Conservation (phyloP, 2,888 invertebrate species). For the Theretra japonica region DNA sequence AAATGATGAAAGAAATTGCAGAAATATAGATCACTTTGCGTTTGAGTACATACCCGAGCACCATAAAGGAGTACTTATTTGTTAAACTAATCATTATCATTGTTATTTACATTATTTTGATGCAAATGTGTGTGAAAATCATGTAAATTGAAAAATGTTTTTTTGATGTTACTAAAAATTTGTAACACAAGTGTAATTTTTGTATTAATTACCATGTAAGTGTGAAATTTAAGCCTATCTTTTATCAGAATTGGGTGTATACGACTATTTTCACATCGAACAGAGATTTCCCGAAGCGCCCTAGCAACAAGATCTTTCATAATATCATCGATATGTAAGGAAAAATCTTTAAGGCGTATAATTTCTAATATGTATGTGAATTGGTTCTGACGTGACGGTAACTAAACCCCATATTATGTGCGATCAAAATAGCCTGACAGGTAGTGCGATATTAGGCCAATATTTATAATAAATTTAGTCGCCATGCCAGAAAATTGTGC, state of each 20-base stretch:
- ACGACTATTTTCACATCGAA: not conserved
- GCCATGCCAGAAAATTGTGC: no score
- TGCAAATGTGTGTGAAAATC: no score
- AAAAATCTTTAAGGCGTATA: slow-evolving; percentile 12
- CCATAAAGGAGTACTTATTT: no score
- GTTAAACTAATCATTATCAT: no score
- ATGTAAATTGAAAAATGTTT: no score
- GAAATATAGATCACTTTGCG: not conserved
- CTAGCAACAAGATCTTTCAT: not conserved
- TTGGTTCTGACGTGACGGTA: slow-evolving; percentile 13
- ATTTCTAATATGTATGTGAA: slow-evolving; percentile 22
- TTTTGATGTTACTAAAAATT: no score
- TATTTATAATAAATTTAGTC: not conserved
- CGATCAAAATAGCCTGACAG: slow-evolving; percentile 1
- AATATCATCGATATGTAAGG: slow-evolving; percentile 13
- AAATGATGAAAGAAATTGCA: not conserved
- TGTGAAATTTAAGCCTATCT: no score
- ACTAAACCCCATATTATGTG: slow-evolving; percentile 7
- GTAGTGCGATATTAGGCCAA: not conserved
- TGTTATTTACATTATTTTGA: no score
- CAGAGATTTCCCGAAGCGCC: not conserved
- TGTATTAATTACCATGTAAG: no score
- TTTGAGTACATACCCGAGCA: not conserved
- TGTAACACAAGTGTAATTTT: no score
- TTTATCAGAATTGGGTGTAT: no score